Base-by-base conservation (phyloP, 2,888 invertebrate species). In the Dryocosmus kuriphilus region DNA sequence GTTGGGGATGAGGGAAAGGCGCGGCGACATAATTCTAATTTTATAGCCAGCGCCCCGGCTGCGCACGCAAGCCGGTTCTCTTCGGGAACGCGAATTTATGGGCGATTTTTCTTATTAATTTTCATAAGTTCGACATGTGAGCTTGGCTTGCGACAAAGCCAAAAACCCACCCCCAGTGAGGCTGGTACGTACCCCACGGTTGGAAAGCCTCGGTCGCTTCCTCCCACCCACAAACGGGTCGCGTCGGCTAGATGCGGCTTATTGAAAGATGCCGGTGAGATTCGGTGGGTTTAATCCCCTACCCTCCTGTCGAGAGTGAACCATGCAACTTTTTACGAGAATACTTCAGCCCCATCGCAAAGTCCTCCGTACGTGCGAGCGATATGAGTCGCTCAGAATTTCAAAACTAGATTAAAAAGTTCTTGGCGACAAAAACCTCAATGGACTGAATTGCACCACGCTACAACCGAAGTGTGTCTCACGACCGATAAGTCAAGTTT, bases 21-120 rank as follows among this genome's bases (percentile, higher is more conserved):
- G 77, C 79, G 78, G 82, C 76, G 87, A 88, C 91, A 89, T 90
- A 90, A 91, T 90, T 91, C 89, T 90, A 89, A 90, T 91, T 91
- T 91, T 90, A 91, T 91, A 91, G 87, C 88, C 86, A 80, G 71
- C 79, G 71, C 79, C 82, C 87, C 80, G 83, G 87, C 83, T 84
- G 86, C 87, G 86, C 85, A 79, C 78, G 82, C 79, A 77, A 77
- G 76, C 80, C 76, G 71, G 76, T 76, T 77, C 78, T 74, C 79
- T 80, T 78, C 81, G 84, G 83, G 85, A 79, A 85, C 84, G 82
- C 83, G 85, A 89, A 90, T 91, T 91, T 91, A 91, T 89, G 89
- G 88, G 86, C 89, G 88, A 91, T 91, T 91, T 91, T 91, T 91
- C 91, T 90, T 91, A 90, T 91, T 91, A 91, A 91, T 91, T 91